phyloP scores from a whole-genome alignment of 1,140 invertebrate species.

The Drosophila nannoptera region DNA sequence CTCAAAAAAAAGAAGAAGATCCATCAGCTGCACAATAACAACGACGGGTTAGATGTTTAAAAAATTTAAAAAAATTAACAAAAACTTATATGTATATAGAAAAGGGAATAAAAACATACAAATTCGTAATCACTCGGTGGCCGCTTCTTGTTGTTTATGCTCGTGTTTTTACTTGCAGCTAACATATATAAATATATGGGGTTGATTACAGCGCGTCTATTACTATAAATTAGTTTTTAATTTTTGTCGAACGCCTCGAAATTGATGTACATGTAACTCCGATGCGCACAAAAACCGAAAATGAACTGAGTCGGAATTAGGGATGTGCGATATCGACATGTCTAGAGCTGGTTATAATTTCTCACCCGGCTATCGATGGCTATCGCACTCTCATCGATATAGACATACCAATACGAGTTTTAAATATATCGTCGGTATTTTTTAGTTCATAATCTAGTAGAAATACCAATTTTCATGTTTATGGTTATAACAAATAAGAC shows the following conservation, averaged over 20 bases:
- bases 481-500: no score
- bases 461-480: no score
- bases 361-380: neutral
- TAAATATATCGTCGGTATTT: neutral
- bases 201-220: constrained; percentile 32
- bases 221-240: constrained; percentile 30
- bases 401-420: neutral
- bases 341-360: neutral
- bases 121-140: constrained; percentile 64
- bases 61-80: constrained; percentile 6
- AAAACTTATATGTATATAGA: constrained; percentile 8
- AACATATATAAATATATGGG: constrained; percentile 10
- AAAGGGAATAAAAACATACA: constrained; percentile 39
- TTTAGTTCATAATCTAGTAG: no score
- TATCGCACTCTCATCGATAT: neutral
- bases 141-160: constrained; percentile 13
- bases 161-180: constrained; percentile 12
- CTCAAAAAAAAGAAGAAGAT: constrained; percentile 17
- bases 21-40: constrained; percentile 19
- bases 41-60: constrained; percentile 15
- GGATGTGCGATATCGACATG: constrained; percentile 8
- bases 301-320: constrained; percentile 35
- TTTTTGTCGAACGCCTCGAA: constrained; percentile 34
- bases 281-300: constrained; percentile 40
- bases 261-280: constrained; percentile 24